Evolutionary conservation across 2,888 invertebrate species (phyloP), one percentile per base, ranked within the genome.

Genomic region (Ochlodes sylvanus): DNA sequence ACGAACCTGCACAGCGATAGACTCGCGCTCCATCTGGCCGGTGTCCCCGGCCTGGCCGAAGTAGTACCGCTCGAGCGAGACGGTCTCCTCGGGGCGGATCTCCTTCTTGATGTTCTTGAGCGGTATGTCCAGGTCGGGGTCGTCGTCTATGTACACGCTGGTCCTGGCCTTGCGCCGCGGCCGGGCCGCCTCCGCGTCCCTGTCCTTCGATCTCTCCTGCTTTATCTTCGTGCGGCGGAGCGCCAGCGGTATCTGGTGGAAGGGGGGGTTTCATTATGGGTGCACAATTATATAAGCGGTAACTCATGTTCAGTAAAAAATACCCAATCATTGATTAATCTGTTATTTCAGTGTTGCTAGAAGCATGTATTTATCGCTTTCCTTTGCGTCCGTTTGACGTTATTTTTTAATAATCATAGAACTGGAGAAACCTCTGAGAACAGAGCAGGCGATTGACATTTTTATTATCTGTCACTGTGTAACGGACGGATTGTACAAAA

Each of bases 31-130:
- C 0, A 44, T 61, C 0, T 72, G 71, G 0, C 63, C 78, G 0
- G 77, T 68, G 0, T 92, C 93, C 0, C 88, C 90, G 1, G 88
- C 79, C 73, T 94, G 94, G 0, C 95, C 96, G 75, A 95, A 96
- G 86, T 95, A 96, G 76, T 94, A 95, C 68, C 94, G 90, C 82
- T 95, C 95, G 77, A 96, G 86, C 0, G 95, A 94, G 72, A 95
- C 92, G 19, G 94, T 87, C 78, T 90, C 86, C 63, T 91, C 92
- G 0, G 90, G 87, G 42, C 86, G 85, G 17, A 77, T 74, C 62
- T 91, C 93, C 74, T 90, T 90, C 82, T 92, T 91, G 74, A 92
- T 92, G 69, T 71, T 83, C 78, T 89, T 90, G 17, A 91, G 82
- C 0, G 91, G 91, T 0, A 90, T 74, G 32, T 93, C 91, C 27